A percentile compares a stretch with the other conserved stretches of the same genome.
Evolutionary conservation across 2,888 invertebrate genomes (phyloP).

Genomic region (Pedicia rivosa): DNA sequence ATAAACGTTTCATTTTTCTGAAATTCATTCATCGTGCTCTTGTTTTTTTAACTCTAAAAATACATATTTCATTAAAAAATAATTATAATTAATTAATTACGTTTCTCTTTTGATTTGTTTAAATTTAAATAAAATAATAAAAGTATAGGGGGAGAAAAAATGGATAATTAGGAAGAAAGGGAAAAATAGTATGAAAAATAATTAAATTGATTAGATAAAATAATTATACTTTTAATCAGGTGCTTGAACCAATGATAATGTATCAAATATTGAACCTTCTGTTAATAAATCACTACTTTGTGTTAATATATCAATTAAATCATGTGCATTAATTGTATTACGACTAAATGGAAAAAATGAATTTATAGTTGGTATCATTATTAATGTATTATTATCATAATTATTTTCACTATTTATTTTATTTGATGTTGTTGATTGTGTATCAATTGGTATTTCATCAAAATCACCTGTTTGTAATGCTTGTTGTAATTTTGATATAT

Average conservation of each 20-base stretch:
- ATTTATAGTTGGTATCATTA: constrained; percentile 23
- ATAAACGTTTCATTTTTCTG: no score
- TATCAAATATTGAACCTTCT: constrained; percentile 28
- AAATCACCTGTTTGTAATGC: constrained; percentile 25
- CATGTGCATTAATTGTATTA: constrained; percentile 22
- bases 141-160: no score
- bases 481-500: constrained; percentile 28
- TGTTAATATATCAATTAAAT: constrained; percentile 27
- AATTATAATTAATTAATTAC: no score
- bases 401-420: neutral
- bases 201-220: no score
- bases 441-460: constrained; percentile 26
- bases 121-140: no score
- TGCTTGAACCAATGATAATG: constrained; percentile 23
- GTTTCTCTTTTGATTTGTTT: no score
- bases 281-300: constrained; percentile 25
- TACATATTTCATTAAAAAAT: no score
- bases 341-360: constrained; percentile 31
- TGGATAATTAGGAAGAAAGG: no score
- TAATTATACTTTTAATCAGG: constrained; percentile 16
- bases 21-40: no score
- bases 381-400: constrained; percentile 1
- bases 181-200: no score
- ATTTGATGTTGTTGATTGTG: constrained; percentile 13
- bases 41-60: no score